Conservation (phyloP, 1,140 invertebrate genomes). For the Agrilus planipennis region DNA sequence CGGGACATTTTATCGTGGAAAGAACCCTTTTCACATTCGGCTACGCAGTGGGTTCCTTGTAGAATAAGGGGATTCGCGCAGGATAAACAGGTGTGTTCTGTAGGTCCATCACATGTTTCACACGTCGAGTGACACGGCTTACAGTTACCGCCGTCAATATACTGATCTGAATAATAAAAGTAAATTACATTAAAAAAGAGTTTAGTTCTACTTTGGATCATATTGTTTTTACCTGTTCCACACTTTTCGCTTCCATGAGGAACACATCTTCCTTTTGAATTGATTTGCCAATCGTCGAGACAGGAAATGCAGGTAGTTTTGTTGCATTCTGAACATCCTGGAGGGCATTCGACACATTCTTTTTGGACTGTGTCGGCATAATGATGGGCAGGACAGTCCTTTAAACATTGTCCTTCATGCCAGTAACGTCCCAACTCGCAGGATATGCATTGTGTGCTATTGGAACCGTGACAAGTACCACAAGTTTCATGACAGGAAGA, state of each 20-base stretch:
- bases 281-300: constrained; percentile 55
- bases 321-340: constrained; percentile 59
- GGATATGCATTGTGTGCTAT: constrained; percentile 65
- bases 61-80: constrained; percentile 53
- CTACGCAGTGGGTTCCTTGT: constrained; percentile 55
- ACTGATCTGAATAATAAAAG: constrained; percentile 43
- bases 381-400: constrained; percentile 55
- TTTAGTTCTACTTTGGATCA: too few relatives aligned
- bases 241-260: constrained; percentile 53
- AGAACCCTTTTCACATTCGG: constrained; percentile 57
- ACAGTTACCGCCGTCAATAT: constrained; percentile 55
- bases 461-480: constrained; percentile 68
- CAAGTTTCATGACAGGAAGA: constrained; percentile 65
- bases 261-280: constrained; percentile 57
- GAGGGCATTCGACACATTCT: constrained; percentile 59
- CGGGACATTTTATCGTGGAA: constrained; percentile 49
- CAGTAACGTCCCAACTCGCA: constrained; percentile 57
- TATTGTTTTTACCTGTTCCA: constrained; percentile 34
- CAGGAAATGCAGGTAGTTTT: constrained; percentile 55
- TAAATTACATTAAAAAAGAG: constrained; percentile 1
- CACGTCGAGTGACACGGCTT: constrained; percentile 57
- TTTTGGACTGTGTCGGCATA: constrained; percentile 62
- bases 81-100: constrained; percentile 53
- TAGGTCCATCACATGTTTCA: constrained; percentile 56
- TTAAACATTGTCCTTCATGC: constrained; percentile 50